A percentile compares a stretch with the other conserved stretches of the same genome.
Evolutionary conservation across 2,797 vertebrate genomes (phyloP).

Genomic region (Acipenser transmontanus): DNA sequence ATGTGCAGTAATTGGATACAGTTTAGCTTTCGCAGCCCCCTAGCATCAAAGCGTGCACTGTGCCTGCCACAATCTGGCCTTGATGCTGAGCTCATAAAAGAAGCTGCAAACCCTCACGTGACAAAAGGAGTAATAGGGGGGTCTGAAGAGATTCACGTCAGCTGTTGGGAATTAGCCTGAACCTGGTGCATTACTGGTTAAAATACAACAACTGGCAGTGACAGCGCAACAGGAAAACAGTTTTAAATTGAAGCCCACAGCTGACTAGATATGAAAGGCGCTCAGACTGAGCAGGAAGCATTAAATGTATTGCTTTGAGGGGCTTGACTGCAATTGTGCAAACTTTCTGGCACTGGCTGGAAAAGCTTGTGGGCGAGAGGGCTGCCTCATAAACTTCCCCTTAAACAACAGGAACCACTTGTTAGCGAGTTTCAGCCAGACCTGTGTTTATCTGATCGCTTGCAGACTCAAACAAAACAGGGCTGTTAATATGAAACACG

Average conservation of each 20-base stretch:
- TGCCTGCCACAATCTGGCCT: slow-evolving; percentile 50
- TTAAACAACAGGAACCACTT: slow-evolving; percentile 38
- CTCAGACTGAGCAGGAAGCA: slow-evolving; percentile 30
- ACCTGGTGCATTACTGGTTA: slow-evolving; percentile 19
- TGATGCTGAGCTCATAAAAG: slow-evolving; percentile 24
- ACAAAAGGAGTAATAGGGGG: slow-evolving; percentile 33
- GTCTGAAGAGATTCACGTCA: slow-evolving; percentile 3
- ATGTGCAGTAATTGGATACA: slow-evolving; percentile 61
- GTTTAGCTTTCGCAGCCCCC: slow-evolving; percentile 61
- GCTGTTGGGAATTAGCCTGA: slow-evolving; percentile 10
- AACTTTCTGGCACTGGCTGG: slow-evolving; percentile 16
- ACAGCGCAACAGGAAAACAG: slow-evolving; percentile 19
- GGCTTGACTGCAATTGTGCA: slow-evolving; percentile 13
- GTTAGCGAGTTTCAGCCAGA: slow-evolving; percentile 28
- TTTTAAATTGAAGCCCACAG: slow-evolving; percentile 27
- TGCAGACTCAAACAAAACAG: slow-evolving; percentile 31
- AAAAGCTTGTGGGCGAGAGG: slow-evolving; percentile 24
- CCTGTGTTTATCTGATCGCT: slow-evolving; percentile 21
- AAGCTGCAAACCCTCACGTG: slow-evolving; percentile 28
- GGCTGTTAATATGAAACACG: slow-evolving; percentile 30
- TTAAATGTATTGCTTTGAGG: slow-evolving; percentile 36
- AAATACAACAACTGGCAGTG: slow-evolving; percentile 27
- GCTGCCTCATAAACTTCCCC: slow-evolving; percentile 32
- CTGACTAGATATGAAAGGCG: slow-evolving; percentile 25
- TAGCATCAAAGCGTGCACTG: slow-evolving; percentile 53